Evolutionary conservation across 1,140 invertebrate genomes (phyloP).

Genomic region (Hydropsyche tenuis): DNA sequence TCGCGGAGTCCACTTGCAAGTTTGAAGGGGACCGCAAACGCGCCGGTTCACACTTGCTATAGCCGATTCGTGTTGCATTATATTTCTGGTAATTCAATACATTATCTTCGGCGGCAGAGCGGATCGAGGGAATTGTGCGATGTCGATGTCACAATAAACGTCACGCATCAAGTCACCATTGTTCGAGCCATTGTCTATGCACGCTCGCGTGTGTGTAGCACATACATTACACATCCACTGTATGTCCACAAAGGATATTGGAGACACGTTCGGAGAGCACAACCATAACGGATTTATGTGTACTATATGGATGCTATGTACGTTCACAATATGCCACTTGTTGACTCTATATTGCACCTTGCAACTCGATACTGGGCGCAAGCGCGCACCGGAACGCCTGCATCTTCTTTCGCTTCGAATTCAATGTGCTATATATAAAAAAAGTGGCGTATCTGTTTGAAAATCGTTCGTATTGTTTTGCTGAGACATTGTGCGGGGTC

Average conservation of each 20-base stretch:
- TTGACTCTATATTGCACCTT: conserved; percentile 25
- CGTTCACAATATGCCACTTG: conserved; percentile 29
- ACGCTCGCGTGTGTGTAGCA: background rate
- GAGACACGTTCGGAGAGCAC: conserved; percentile 27
- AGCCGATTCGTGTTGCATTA: conserved; percentile 9
- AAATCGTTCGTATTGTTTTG: background rate
- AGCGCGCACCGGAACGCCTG: background rate
- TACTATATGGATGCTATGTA: too few species aligned
- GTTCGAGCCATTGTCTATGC: conserved; percentile 25
- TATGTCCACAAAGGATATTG: conserved; percentile 25
- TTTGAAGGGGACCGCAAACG: too few species aligned
- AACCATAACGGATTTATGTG: conserved; percentile 27
- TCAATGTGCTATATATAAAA: background rate
- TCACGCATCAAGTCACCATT: conserved; percentile 32
- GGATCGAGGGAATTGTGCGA: conserved; percentile 19
- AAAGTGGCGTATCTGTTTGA: background rate
- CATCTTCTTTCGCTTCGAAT: background rate
- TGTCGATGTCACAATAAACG: conserved; percentile 35
- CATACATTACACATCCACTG: background rate
- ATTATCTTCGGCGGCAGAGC: conserved; percentile 27
- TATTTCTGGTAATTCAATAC: conserved; percentile 30
- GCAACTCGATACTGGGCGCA: conserved; percentile 2
- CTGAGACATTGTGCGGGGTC: background rate
- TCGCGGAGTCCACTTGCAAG: too few species aligned
- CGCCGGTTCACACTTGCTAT: too few species aligned